phyloP scores from a whole-genome alignment of 2,113 vertebrate genomes.

The Notiomystis cincta region DNA sequence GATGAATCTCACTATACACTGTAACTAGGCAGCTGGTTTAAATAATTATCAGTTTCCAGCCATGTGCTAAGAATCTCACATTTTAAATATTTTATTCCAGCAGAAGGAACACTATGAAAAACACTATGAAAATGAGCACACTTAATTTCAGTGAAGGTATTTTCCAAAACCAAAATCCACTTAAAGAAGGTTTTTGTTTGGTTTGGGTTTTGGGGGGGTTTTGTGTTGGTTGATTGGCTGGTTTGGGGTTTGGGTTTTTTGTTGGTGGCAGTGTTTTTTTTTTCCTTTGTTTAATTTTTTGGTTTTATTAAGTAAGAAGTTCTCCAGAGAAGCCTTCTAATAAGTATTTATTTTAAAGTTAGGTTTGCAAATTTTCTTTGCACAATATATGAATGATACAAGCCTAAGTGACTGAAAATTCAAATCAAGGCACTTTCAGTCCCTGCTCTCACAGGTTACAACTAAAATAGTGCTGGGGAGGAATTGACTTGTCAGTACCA shows the following conservation, averaged over 20 bases:
- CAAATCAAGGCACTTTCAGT: not conserved
- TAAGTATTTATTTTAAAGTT: not conserved
- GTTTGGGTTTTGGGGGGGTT: not conserved
- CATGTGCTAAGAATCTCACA: not conserved
- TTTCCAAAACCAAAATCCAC: not conserved
- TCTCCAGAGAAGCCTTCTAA: not conserved
- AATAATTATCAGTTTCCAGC: constrained; percentile 11
- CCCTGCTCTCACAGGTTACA: not conserved
- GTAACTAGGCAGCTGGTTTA: not conserved
- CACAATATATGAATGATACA: not conserved
- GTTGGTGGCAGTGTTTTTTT: not conserved
- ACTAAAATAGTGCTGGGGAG: not conserved
- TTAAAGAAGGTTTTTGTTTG: not conserved
- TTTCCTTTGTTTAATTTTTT: not conserved
- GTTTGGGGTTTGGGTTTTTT: not conserved
- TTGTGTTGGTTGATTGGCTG: too few species aligned
- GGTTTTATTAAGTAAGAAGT: not conserved
- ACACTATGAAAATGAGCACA: not conserved
- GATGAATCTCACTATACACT: not conserved
- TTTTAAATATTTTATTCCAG: not conserved
- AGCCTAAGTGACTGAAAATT: not conserved
- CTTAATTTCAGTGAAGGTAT: not conserved
- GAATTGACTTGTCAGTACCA: not conserved
- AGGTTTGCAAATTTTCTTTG: not conserved
- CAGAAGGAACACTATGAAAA: not conserved